These are phyloP conservation scores for Salarias fasciatus DNA, from an alignment of 2,797 vertebrate species.

Conservation along the genomic window DNA sequence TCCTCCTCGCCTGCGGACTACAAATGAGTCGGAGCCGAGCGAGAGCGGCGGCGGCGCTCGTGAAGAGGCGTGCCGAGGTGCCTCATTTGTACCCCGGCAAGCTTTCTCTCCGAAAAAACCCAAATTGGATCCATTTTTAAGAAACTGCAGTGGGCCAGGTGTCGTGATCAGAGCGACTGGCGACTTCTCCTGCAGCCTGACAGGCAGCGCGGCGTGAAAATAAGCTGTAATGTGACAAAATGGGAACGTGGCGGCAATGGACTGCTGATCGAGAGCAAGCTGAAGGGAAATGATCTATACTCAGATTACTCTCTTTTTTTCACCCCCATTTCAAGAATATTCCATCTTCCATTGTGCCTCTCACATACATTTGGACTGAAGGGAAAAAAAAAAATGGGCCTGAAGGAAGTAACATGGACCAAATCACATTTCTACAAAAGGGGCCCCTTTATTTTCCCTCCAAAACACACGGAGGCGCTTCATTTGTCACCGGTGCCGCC, in stretches of 20 bases:
- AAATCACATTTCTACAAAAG: conserved; percentile 70
- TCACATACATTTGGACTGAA: conserved; percentile 52
- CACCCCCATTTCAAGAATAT: conserved; percentile 43
- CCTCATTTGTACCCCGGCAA: conserved; percentile 59
- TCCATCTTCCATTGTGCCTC: conserved; percentile 57
- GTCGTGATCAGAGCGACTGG: conserved; percentile 54
- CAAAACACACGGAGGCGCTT: conserved; percentile 70
- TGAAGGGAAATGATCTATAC: conserved; percentile 59
- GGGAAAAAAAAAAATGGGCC: conserved; percentile 38
- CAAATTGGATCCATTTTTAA: conserved; percentile 69
- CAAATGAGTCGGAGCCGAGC: conserved; percentile 59
- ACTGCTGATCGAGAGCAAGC: conserved; percentile 41
- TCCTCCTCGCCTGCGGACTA: conserved; percentile 53
- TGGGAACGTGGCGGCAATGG: conserved; percentile 42
- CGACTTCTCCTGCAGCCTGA: conserved; percentile 53
- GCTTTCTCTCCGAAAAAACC: conserved; percentile 1
- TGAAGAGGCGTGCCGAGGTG: conserved; percentile 36
- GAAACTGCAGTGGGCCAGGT: conserved; percentile 32
- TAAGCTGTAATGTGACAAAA: conserved; percentile 65
- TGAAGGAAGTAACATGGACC: conserved; percentile 56
- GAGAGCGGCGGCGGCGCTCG: conserved; percentile 54
- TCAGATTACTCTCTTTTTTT: conserved; percentile 49
- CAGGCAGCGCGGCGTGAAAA: conserved; percentile 48
- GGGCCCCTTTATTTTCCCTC: conserved; percentile 67
- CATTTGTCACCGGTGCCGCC: conserved; percentile 72